Conservation (phyloP, 1,140 invertebrate species). For the Ostrea denselamellosa region DNA sequence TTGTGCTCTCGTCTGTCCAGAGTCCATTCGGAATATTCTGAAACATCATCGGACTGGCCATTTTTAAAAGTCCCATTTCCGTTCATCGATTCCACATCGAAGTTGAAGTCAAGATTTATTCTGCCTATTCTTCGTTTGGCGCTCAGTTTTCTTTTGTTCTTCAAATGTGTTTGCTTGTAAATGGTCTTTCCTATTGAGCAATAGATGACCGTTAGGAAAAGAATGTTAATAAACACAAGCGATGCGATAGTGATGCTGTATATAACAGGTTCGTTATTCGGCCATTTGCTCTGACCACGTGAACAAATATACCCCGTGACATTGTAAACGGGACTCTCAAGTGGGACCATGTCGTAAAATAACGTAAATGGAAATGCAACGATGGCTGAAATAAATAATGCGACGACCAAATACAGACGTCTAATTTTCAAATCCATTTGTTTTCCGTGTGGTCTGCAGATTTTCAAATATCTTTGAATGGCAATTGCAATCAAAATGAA, state of each 20-base stretch:
- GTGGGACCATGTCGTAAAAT: slow-evolving; percentile 21
- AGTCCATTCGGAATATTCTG: not conserved
- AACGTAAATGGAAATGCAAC: slow-evolving; percentile 2
- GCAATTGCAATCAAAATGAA: slow-evolving; percentile 36
- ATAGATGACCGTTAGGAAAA: slow-evolving; percentile 37
- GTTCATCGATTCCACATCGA: not conserved
- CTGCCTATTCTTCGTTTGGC: not conserved
- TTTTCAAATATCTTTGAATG: slow-evolving; percentile 49
- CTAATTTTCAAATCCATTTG: slow-evolving; percentile 47
- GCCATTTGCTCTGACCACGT: not conserved
- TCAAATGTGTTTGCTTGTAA: slow-evolving; percentile 13
- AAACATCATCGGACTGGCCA: not conserved
- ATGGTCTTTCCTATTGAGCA: slow-evolving; percentile 33
- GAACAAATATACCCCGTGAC: slow-evolving; percentile 40
- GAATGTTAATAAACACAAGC: slow-evolving; percentile 29
- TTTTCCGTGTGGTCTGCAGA: slow-evolving; percentile 46
- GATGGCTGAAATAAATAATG: slow-evolving; percentile 27
- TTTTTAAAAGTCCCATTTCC: not conserved
- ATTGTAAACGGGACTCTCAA: slow-evolving; percentile 10
- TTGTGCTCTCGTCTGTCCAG: not conserved
- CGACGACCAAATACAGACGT: not conserved
- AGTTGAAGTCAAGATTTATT: not conserved
- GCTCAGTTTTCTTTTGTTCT: not conserved
- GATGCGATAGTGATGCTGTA: slow-evolving; percentile 37
- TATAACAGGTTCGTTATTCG: not conserved